Evolutionary conservation across 1,140 invertebrate species (phyloP).

Genomic region (Glomeris maerens): DNA sequence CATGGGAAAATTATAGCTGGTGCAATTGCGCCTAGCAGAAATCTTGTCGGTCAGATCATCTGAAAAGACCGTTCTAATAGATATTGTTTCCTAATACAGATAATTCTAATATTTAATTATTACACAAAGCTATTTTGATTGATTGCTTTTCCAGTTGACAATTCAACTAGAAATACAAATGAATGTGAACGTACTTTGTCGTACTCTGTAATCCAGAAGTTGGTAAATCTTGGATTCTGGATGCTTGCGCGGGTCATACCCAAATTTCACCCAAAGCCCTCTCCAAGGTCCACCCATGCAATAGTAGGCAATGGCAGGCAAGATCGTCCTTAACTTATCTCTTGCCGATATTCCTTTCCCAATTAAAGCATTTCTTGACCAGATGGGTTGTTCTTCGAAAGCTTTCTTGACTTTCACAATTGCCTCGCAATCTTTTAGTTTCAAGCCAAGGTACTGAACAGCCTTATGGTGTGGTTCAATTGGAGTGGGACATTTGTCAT

Average conservation of each 20-base stretch:
- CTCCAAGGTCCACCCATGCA: constrained; percentile 77
- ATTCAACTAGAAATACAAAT: too few species aligned
- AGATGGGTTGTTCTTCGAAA: constrained; percentile 67
- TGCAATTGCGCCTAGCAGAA: too few species aligned
- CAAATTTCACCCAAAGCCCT: constrained; percentile 64
- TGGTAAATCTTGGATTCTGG: constrained; percentile 38
- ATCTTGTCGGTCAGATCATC: too few species aligned
- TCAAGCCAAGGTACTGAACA: constrained; percentile 18
- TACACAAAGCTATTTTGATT: too few species aligned
- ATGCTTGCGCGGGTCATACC: constrained; percentile 72
- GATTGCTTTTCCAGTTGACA: too few species aligned
- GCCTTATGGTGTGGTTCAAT: too few species aligned
- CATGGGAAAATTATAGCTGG: too few species aligned
- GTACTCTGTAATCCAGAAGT: background rate
- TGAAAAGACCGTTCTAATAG: too few species aligned
- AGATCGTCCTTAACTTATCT: constrained; percentile 55
- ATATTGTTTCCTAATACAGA: too few species aligned
- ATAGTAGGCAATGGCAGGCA: constrained; percentile 69
- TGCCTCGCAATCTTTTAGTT: constrained; percentile 17
- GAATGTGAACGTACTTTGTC: background rate
- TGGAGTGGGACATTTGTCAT: too few species aligned
- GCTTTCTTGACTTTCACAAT: constrained; percentile 15
- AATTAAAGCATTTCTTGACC: constrained; percentile 60
- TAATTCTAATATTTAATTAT: too few species aligned
- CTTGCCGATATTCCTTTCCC: constrained; percentile 38